A percentile compares a stretch with the other conserved stretches of the same genome.
phyloP scores from a whole-genome alignment of 30 jellyfish, hydroid and myxozoan species.

The Turritopsis dohrnii region DNA sequence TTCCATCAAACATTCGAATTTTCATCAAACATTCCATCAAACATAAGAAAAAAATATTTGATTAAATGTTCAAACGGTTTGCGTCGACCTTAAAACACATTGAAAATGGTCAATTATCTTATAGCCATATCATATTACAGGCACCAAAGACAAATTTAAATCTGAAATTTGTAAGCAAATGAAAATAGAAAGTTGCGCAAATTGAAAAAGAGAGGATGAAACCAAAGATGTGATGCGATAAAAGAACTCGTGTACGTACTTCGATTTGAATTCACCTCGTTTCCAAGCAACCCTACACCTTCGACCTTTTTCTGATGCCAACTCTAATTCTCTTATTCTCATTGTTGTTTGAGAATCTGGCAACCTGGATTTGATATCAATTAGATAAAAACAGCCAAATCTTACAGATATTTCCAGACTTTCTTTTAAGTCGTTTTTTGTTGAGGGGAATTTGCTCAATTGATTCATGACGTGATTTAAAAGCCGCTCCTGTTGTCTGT shows the following conservation, averaged over 20 bases:
- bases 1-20: too few species aligned
- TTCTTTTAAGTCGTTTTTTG: neutral
- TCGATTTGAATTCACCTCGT: conserved; percentile 51
- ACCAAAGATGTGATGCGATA: neutral
- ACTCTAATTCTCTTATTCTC: conserved; percentile 34
- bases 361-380: conserved; percentile 41
- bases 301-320: conserved; percentile 52
- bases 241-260: neutral
- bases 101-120: too few species aligned
- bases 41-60: too few species aligned
- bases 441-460: conserved; percentile 16
- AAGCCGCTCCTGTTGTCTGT: conserved; percentile 27
- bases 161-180: too few species aligned
- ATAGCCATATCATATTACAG: too few species aligned
- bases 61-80: too few species aligned
- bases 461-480: conserved; percentile 15
- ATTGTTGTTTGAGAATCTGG: conserved; percentile 59
- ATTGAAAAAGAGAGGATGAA: neutral
- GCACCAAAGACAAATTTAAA: too few species aligned
- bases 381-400: conserved; percentile 58
- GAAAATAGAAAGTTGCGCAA: neutral
- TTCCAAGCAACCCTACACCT: conserved; percentile 46
- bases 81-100: too few species aligned
- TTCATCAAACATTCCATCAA: too few species aligned
- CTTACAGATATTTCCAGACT: conserved; percentile 26